Conservation (phyloP, 2,888 invertebrate genomes). For the Meghimatium bilineatum region DNA sequence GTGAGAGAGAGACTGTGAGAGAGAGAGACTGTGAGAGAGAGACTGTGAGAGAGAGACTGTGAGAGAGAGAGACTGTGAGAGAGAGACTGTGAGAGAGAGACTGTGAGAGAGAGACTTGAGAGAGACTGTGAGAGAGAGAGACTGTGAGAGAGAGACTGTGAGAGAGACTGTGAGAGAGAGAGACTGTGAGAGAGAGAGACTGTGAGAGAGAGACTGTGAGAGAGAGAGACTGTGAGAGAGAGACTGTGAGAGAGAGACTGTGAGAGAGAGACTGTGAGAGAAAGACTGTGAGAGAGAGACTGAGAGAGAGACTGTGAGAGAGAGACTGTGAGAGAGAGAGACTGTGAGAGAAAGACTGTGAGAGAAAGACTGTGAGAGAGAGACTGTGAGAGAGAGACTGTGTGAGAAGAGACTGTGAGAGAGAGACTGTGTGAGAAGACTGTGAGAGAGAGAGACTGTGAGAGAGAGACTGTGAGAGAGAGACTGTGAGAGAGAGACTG, state of each 20-base stretch:
- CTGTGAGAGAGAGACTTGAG: no score
- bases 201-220: no score
- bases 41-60: no score
- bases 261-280: conserved; percentile 25
- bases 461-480: conserved; percentile 29
- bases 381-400: conserved; percentile 43
- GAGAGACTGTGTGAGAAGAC: not conserved
- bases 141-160: no score
- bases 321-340: not conserved
- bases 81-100: no score
- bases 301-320: not conserved
- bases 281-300: conserved; percentile 25
- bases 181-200: no score
- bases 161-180: no score
- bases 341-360: conserved; percentile 25
- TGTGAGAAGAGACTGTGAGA: conserved; percentile 39
- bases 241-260: conserved; percentile 14
- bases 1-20: no score
- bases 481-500: conserved; percentile 34
- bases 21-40: no score
- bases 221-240: no score
- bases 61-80: no score
- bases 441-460: not conserved
- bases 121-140: no score
- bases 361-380: conserved; percentile 31